These are phyloP conservation scores for Dryobates pubescens DNA, from an alignment of 2,797 vertebrate genomes.

Conservation along the genomic window DNA sequence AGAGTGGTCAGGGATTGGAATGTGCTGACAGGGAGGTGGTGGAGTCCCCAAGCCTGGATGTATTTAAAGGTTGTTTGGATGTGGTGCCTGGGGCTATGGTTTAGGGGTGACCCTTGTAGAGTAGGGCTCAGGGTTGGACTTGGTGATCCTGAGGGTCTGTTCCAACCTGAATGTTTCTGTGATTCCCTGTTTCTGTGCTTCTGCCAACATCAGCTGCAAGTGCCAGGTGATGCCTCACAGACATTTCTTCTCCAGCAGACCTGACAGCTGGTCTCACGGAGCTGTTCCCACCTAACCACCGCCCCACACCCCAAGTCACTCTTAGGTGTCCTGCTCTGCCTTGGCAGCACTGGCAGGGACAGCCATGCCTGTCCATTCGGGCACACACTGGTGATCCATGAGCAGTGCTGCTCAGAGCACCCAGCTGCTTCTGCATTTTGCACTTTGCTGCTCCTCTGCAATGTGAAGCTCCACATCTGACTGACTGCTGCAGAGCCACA, in stretches of 20 bases:
- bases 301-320: too few species aligned
- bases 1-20: too few species aligned
- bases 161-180: too few species aligned
- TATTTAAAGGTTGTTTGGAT: too few species aligned
- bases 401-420: background rate
- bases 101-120: too few species aligned
- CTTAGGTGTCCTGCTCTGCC: background rate
- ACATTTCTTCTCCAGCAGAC: fast-evolving
- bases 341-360: background rate
- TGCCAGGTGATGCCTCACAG: background rate
- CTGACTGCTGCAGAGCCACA: background rate
- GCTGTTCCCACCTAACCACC: background rate
- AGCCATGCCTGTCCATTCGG: fast-evolving
- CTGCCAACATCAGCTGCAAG: background rate
- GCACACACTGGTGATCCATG: fast-evolving
- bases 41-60: too few species aligned
- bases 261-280: background rate
- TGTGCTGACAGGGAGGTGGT: too few species aligned
- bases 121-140: too few species aligned
- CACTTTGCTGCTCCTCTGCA: background rate
- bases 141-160: too few species aligned
- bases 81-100: too few species aligned
- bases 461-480: slow-evolving; percentile 35
- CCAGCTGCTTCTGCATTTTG: slow-evolving; percentile 27
- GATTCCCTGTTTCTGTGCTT: background rate